Conservation (phyloP, 2,888 invertebrate genomes). For the Alcis repandata region DNA sequence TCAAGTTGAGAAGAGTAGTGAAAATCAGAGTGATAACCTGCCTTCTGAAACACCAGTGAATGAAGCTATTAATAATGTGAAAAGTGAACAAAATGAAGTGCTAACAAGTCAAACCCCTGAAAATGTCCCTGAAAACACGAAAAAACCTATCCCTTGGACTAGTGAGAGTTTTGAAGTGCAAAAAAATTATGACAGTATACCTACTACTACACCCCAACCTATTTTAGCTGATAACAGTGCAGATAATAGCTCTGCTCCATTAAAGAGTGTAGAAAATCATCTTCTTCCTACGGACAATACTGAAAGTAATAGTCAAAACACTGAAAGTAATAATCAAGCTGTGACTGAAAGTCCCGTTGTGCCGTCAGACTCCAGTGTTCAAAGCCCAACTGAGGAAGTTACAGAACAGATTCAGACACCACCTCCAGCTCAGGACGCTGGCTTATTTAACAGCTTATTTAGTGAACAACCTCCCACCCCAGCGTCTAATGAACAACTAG, state of each 20-base stretch:
- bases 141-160: slow-evolving; percentile 36
- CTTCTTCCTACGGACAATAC: too few relatives aligned
- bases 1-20: background rate
- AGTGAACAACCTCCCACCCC: slow-evolving; percentile 2
- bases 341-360: slow-evolving; percentile 21
- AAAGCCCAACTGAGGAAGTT: slow-evolving; percentile 15
- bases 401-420: slow-evolving; percentile 1
- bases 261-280: slow-evolving; percentile 18
- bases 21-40: background rate
- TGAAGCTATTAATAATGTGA: slow-evolving; percentile 16
- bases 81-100: slow-evolving; percentile 35
- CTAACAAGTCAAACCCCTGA: slow-evolving; percentile 24
- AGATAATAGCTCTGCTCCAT: slow-evolving; percentile 56
- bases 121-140: slow-evolving; percentile 42
- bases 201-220: slow-evolving; percentile 51
- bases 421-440: slow-evolving; percentile 5
- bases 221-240: slow-evolving; percentile 55
- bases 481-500: slow-evolving; percentile 8
- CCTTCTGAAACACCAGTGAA: slow-evolving; percentile 3
- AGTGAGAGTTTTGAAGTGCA: slow-evolving; percentile 56
- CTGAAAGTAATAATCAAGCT: slow-evolving; percentile 16
- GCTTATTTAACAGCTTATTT: slow-evolving; percentile 24
- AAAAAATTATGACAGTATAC: slow-evolving; percentile 54
- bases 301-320: slow-evolving; percentile 17
- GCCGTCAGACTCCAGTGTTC: slow-evolving; percentile 19